Evolutionary conservation across 2,797 vertebrate species (phyloP).

Genomic region (Arctocebus calabarensis): DNA sequence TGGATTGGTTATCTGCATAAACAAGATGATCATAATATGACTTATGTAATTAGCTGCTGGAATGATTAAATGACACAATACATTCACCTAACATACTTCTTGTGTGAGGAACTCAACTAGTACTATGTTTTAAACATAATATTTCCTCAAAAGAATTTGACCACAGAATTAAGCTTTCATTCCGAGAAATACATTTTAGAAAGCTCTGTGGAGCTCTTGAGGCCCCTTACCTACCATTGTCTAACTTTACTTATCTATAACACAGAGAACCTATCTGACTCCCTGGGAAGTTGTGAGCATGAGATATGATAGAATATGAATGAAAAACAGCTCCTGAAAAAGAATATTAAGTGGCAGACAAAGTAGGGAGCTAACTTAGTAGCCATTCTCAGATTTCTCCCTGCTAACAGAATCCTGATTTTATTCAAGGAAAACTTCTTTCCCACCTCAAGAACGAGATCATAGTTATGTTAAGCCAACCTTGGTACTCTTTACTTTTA

Average conservation of each 20-base stretch:
- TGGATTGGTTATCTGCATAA: not conserved
- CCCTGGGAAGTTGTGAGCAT: not conserved
- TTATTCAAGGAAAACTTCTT: not conserved
- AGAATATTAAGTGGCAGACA: not conserved
- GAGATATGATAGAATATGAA: not conserved
- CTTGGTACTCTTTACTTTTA: not conserved
- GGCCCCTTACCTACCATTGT: not conserved
- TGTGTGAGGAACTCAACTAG: not conserved
- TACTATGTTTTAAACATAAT: not conserved
- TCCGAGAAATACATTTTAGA: conserved; percentile 32
- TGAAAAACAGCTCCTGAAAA: not conserved
- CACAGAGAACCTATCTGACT: not conserved
- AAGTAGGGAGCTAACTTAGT: not conserved
- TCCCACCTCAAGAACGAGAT: not conserved
- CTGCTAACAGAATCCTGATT: not conserved
- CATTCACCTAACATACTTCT: not conserved
- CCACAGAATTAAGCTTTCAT: not conserved
- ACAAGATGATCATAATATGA: not conserved
- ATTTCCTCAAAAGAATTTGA: conserved; percentile 27
- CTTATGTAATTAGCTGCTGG: not conserved
- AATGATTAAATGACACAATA: not conserved
- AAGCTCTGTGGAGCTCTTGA: not conserved
- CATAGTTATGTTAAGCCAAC: not conserved
- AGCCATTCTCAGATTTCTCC: not conserved
- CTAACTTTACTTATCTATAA: not conserved